phyloP scores from a whole-genome alignment of 2,113 vertebrate species.

The Nettapus auritus region DNA sequence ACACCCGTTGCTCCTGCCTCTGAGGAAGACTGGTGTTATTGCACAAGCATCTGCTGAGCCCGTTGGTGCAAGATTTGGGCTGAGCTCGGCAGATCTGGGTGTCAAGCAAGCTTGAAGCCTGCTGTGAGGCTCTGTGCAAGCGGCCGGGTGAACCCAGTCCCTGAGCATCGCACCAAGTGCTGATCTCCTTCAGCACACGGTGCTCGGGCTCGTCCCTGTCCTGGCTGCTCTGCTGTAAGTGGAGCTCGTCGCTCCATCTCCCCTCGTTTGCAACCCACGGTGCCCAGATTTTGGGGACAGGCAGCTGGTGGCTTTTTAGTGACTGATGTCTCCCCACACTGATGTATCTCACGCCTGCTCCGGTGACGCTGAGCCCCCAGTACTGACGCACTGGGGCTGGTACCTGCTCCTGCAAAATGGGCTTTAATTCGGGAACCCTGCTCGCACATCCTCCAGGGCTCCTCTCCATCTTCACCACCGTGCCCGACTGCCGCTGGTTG shows the following conservation, averaged over 20 bases:
- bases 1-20: not conserved
- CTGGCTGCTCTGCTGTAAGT: not conserved
- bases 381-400: rapidly evolving
- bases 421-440: not conserved
- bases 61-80: not conserved
- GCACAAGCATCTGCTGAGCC: not conserved
- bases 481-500: not conserved
- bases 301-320: not conserved
- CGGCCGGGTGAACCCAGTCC: rapidly evolving
- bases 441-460: not conserved
- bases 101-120: not conserved
- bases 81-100: not conserved
- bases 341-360: not conserved
- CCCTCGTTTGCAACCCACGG: rapidly evolving
- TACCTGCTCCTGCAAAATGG: not conserved
- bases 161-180: not conserved
- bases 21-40: not conserved
- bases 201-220: not conserved
- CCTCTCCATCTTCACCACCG: not conserved
- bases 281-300: not conserved
- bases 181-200: not conserved
- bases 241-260: not conserved
- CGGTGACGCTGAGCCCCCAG: rapidly evolving
- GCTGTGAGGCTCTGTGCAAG: rapidly evolving
- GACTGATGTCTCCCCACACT: not conserved